Evolutionary conservation across 1,140 invertebrate species (phyloP).

Genomic region (Drosophila melanica): DNA sequence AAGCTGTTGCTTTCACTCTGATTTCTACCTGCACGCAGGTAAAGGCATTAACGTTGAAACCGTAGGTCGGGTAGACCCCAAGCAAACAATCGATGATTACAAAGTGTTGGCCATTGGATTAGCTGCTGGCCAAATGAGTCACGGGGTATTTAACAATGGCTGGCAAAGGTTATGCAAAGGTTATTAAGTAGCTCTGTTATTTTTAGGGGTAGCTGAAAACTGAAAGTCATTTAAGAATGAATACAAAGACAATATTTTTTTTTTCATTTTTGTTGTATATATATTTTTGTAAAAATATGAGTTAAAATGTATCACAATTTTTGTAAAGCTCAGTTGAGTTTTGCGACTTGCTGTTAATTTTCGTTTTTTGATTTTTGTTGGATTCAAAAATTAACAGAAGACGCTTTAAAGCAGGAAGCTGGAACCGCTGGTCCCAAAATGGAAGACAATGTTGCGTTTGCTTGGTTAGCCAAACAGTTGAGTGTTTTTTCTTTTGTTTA

Average conservation of each 20-base stretch:
- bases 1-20: constrained; percentile 17
- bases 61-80: constrained; percentile 33
- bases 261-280: constrained; percentile 64
- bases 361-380: constrained; percentile 37
- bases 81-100: constrained; percentile 28
- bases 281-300: constrained; percentile 59
- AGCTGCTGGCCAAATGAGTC: constrained; percentile 61
- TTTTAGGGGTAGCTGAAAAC: constrained; percentile 49
- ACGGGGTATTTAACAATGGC: constrained; percentile 60
- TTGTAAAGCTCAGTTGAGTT: constrained; percentile 75
- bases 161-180: constrained; percentile 20
- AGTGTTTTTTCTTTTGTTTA: constrained; percentile 39
- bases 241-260: constrained; percentile 35
- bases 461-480: constrained; percentile 1
- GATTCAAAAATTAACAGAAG: constrained; percentile 70
- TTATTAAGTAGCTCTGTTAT: constrained; percentile 25
- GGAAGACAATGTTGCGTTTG: constrained; percentile 64
- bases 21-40: constrained; percentile 63
- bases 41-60: constrained; percentile 60
- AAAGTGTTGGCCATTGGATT: constrained; percentile 44
- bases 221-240: constrained; percentile 50
- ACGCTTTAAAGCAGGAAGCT: constrained; percentile 62
- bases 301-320: constrained; percentile 83
- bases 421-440: constrained; percentile 49
- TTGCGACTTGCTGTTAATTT: constrained; percentile 69